phyloP scores from a whole-genome alignment of 2,888 invertebrate species.

The Theodoxus fluviatilis region DNA sequence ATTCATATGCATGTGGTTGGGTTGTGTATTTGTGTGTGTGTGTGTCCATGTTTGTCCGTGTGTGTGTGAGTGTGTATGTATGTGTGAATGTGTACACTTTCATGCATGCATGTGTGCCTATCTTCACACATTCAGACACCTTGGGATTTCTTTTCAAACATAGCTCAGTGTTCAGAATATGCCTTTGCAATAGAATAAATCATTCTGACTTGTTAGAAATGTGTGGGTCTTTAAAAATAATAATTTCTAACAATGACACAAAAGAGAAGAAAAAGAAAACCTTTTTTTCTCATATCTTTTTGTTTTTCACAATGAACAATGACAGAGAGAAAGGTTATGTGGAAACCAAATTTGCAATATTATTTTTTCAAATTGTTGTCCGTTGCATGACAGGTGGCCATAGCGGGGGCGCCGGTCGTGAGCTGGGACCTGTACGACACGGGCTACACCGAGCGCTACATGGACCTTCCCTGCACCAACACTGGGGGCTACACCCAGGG shows the following conservation, averaged over 20 bases:
- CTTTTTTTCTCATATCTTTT: background rate
- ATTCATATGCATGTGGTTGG: background rate
- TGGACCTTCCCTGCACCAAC: conserved; percentile 85
- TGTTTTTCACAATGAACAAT: background rate
- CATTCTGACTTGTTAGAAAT: no score
- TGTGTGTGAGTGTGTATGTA: no score
- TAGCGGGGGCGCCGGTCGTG: conserved; percentile 97
- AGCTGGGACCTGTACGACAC: conserved; percentile 98
- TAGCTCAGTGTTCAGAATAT: no score
- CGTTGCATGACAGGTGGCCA: conserved; percentile 71
- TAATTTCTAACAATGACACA: no score
- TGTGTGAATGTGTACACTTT: no score
- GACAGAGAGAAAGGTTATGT: no score
- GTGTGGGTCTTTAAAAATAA: no score
- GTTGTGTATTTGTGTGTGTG: background rate
- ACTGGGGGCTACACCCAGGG: conserved; percentile 80
- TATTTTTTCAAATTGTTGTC: background rate
- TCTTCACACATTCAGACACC: no score
- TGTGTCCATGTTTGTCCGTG: background rate
- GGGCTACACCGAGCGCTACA: conserved; percentile 97
- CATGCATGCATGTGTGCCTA: no score
- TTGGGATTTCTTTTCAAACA: no score
- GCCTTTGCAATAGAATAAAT: no score
- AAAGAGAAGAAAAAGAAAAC: background rate
- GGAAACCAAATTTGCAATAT: no score